These are phyloP conservation scores for Hycleus cichorii DNA, from an alignment of 1,140 invertebrate species.

Conservation along the genomic window DNA sequence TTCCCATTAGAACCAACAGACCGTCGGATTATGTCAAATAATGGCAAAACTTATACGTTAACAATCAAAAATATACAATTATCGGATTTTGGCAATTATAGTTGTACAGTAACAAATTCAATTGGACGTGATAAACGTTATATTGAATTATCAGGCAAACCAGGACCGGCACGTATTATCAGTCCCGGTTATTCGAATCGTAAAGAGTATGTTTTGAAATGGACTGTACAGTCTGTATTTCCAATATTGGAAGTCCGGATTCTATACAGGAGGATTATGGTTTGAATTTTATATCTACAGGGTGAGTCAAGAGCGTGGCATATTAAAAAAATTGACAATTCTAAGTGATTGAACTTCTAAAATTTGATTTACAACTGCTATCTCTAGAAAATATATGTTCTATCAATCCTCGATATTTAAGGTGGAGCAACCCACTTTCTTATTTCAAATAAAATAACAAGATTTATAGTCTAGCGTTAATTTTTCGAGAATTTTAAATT, in stretches of 20 bases:
- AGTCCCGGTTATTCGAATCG: slow-evolving; percentile 52
- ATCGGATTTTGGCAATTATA: slow-evolving; percentile 51
- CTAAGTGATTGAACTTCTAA: too few relatives aligned
- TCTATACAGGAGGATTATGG: slow-evolving; percentile 55
- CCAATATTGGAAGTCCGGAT: slow-evolving; percentile 56
- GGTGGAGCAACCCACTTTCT: too few relatives aligned
- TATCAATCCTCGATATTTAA: too few relatives aligned
- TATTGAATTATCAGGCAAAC: slow-evolving; percentile 58
- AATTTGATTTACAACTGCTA: too few relatives aligned
- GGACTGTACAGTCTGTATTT: slow-evolving; percentile 58
- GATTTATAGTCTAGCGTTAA: too few relatives aligned
- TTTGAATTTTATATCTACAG: too few relatives aligned
- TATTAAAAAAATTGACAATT: background rate
- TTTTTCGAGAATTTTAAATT: too few relatives aligned
- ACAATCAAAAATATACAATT: slow-evolving; percentile 43
- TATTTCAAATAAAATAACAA: too few relatives aligned
- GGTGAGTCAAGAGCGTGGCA: background rate
- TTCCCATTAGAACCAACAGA: slow-evolving; percentile 45
- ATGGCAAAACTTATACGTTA: slow-evolving; percentile 42
- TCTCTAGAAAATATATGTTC: too few relatives aligned
- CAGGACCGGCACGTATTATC: slow-evolving; percentile 56
- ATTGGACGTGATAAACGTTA: slow-evolving; percentile 57
- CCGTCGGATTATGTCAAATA: slow-evolving; percentile 41
- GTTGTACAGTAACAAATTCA: slow-evolving; percentile 62
- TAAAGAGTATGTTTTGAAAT: slow-evolving; percentile 52